Evolutionary conservation across 2,888 invertebrate genomes (phyloP), one percentile per base, ranked within the genome.

Genomic region (Rhodophaea formosa): DNA sequence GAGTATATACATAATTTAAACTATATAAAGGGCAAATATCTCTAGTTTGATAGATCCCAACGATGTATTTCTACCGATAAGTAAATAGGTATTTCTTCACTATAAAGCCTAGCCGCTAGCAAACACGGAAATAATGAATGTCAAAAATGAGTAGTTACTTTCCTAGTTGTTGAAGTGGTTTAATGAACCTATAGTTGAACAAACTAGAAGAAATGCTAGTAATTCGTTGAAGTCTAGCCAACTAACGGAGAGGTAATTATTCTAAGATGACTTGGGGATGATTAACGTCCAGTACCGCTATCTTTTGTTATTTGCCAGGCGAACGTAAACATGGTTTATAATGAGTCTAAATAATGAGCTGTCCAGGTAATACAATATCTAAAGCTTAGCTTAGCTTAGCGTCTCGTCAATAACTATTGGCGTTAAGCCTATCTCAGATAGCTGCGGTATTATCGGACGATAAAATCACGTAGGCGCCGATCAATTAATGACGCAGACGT

Each of bases 241-340:
- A 51, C 51, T 51, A 35, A 51, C 51, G 35, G 30, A 7, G 1
- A 30, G 15, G 51, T 35, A 35, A 51, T 51, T 35, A 51, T 35
- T 51, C 35, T 51, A 17, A 17, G 51, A 51, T 17, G 51, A 51
- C 16, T 51, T 51, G 17, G 51, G 15, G 12, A 35, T 35, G 51
- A 51, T 35, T 51, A 39, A 51, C 35, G 51, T 35, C 35, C 51
- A 17, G 51, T 35, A 35, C 35, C 51, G 51, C 51, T 51, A 35
- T 35, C 16, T 14, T 35, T 51, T 51, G 35, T 35, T 51, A 10
- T 51, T 35, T 17, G 35, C 16, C 3, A 7, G 51, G 51, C 16
- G 16, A 17, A 16, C n/a, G 32, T 51, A 16, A 51, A 35, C 35
- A 35, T 35, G 16, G 5, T 3, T 16, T 51, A 17, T 51, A 39